Base-by-base conservation (phyloP, 2,888 invertebrate genomes). In the Thymelicus lineola region DNA sequence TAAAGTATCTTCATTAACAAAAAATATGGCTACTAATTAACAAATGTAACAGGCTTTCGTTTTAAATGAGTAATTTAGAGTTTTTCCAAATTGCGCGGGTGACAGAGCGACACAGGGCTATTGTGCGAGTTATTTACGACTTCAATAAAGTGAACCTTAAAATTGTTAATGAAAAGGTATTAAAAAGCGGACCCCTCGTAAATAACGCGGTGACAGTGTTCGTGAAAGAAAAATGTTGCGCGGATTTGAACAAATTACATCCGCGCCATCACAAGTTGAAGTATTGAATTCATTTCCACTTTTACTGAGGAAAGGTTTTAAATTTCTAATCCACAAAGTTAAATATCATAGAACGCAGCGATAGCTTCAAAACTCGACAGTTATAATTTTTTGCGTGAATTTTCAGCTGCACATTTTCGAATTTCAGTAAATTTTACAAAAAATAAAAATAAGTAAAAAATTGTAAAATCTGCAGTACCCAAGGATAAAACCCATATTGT, bases 101-200 rank as follows among this genome's bases (percentile, higher is more conserved):
- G 85, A 86, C 87, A 88, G 84, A 83, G 79, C 83, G 84, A 82
- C 79, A 68, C 83, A 79, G 80, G 82, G 81, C 84, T 84, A 87
- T 85, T 87, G 86, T 80, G 77, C 82, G 84, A 86, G 90, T 93
- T 89, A 93, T 93, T 93, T 93, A 93, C 90, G 91, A 86, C 88
- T 86, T 86, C 92, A 92, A 93, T 93, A 93, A 93, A 93, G 84
- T 89, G 90, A 85, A 91, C 93, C 93, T 93, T 93, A 93, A 93
- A 93, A 93, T 93, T 93, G 93, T 93, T 92, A 93, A 93, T 93
- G 93, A 92, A 93, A 93, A 88, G 91, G 91, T 89, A 93, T 93
- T 93, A 93, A 93, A 89, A 86, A 82, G 82, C 86, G 86, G 78
- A 75, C 81, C 90, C 88, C 88, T 90, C 90, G 88, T 93, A 93